A percentile compares a stretch with the other conserved stretches of the same genome.
phyloP scores from a whole-genome alignment of 2,888 invertebrate species.

The Trachelus iudaicus region DNA sequence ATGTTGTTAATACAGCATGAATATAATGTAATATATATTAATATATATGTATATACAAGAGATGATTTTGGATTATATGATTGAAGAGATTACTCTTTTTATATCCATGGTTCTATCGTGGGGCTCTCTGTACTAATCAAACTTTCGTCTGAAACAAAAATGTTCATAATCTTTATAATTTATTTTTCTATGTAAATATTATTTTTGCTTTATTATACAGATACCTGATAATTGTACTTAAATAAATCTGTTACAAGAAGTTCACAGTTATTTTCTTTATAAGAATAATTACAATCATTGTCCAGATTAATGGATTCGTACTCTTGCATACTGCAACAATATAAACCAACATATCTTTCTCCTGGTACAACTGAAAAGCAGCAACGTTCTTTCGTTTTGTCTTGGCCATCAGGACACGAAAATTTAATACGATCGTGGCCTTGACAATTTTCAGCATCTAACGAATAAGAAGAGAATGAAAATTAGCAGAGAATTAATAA shows the following conservation, averaged over 20 bases:
- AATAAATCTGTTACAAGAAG: too few species aligned
- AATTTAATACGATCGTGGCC: background rate
- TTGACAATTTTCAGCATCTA: background rate
- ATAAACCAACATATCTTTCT: background rate
- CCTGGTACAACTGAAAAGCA: background rate
- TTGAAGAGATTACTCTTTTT: background rate
- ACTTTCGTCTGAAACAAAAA: background rate
- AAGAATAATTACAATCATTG: background rate
- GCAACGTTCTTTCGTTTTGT: background rate
- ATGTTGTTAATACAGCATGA: background rate
- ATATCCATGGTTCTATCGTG: background rate
- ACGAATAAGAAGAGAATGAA: background rate
- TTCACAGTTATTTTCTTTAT: background rate
- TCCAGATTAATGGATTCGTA: background rate
- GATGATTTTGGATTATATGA: background rate
- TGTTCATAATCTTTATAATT: background rate
- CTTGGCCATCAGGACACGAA: background rate
- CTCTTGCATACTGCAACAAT: constrained; percentile 1
- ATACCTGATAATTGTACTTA: background rate
- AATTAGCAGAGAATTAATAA: background rate
- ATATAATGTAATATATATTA: background rate
- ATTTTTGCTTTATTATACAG: background rate
- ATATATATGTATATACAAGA: background rate
- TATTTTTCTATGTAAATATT: background rate
- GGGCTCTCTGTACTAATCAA: background rate